phyloP scores from a whole-genome alignment of 2,888 invertebrate species.

The Meloe dianella region DNA sequence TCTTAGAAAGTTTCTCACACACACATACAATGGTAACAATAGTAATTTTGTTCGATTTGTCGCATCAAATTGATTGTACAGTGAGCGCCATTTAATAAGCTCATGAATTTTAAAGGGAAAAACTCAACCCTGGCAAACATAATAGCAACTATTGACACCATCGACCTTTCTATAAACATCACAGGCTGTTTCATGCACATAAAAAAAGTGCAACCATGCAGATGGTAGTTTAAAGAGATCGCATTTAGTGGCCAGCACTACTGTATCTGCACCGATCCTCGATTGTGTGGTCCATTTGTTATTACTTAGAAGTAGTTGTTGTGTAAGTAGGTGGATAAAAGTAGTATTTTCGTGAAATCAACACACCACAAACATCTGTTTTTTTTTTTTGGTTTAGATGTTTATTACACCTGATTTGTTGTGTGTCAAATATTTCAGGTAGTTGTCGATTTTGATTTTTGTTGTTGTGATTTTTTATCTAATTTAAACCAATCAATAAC shows the following conservation, averaged over 20 bases:
- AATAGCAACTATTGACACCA: too few relatives aligned
- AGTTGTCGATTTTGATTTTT: neutral
- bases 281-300: neutral
- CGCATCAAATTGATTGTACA: neutral
- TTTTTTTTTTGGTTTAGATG: neutral
- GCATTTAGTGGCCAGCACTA: neutral
- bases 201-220: too few relatives aligned
- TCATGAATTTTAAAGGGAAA: too few relatives aligned
- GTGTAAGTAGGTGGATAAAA: neutral
- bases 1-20: neutral
- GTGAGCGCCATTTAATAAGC: neutral
- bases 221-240: too few relatives aligned
- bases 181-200: too few relatives aligned
- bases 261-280: neutral
- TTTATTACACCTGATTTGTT: slow-evolving; percentile 2
- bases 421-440: neutral
- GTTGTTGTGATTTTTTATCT: too few relatives aligned
- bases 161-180: too few relatives aligned
- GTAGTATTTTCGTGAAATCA: neutral
- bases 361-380: neutral
- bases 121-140: too few relatives aligned
- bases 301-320: neutral
- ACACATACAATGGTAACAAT: neutral
- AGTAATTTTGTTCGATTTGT: neutral
- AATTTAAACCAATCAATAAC: neutral